Evolutionary conservation across 2,797 vertebrate species (phyloP).

Genomic region (Simalia tracyae): DNA sequence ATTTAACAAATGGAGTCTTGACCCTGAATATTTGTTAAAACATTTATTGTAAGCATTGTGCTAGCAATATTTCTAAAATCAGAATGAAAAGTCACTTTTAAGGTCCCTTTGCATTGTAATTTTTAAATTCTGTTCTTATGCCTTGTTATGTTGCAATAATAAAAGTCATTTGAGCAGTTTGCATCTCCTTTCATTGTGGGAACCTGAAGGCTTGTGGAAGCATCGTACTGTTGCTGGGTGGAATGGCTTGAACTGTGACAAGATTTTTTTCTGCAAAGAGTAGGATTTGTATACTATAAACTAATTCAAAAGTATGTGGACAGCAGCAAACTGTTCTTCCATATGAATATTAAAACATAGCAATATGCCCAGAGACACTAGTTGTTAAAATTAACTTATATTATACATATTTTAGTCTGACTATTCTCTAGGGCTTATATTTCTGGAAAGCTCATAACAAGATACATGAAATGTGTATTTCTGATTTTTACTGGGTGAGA

Average conservation of each 20-base stretch:
- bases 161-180: constrained; percentile 63
- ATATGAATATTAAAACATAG: constrained; percentile 18
- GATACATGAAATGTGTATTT: constrained; percentile 32
- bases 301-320: constrained; percentile 43
- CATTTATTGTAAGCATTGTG: constrained; percentile 57
- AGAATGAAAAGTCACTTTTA: constrained; percentile 57
- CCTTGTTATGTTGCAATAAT: constrained; percentile 68
- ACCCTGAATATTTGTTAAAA: constrained; percentile 57
- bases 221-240: constrained; percentile 24
- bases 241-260: neutral
- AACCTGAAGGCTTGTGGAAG: constrained; percentile 48
- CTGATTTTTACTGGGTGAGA: neutral
- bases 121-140: constrained; percentile 65
- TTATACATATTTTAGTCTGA: constrained; percentile 34
- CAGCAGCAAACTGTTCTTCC: constrained; percentile 35
- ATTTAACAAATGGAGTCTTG: constrained; percentile 35
- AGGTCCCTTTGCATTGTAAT: constrained; percentile 64
- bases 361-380: constrained; percentile 37
- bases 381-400: constrained; percentile 54
- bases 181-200: constrained; percentile 63
- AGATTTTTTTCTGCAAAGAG: constrained; percentile 34
- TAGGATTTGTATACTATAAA: constrained; percentile 31
- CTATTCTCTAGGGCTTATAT: constrained; percentile 50
- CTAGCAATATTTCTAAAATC: constrained; percentile 58
- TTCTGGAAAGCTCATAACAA: constrained; percentile 53